These are phyloP conservation scores for Sitophilus oryzae DNA, from an alignment of 1,140 invertebrate species.

Conservation along the genomic window DNA sequence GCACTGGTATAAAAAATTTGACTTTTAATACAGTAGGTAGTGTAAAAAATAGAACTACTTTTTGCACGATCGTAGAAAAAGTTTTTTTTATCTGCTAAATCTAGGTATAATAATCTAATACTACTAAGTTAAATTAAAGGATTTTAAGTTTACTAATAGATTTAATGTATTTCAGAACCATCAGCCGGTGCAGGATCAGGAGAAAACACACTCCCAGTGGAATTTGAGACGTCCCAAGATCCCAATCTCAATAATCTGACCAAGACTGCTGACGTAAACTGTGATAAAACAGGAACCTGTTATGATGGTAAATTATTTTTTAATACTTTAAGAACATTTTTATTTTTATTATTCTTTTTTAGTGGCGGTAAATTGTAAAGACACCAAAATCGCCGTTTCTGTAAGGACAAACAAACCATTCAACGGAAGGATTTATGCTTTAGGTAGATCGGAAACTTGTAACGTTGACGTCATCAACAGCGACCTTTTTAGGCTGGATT, in stretches of 20 bases:
- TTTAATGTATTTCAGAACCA: too few species aligned
- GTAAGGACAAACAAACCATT: conserved; percentile 89
- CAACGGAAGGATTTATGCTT: conserved; percentile 88
- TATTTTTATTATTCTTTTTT: conserved; percentile 34
- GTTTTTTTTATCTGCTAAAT: too few species aligned
- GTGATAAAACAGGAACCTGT: conserved; percentile 90
- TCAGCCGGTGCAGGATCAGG: conserved; percentile 38
- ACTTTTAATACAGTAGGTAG: too few species aligned
- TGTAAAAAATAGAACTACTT: too few species aligned
- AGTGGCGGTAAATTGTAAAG: conserved; percentile 92
- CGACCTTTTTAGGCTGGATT: conserved; percentile 83
- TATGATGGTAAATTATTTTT: conserved; percentile 76
- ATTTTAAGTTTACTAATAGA: too few species aligned
- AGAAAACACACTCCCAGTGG: conserved; percentile 59
- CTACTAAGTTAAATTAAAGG: too few species aligned
- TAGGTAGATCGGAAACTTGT: conserved; percentile 89
- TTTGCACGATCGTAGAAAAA: too few species aligned
- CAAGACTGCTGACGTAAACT: conserved; percentile 63
- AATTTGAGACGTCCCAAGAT: conserved; percentile 67
- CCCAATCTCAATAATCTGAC: conserved; percentile 63
- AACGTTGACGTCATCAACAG: conserved; percentile 91
- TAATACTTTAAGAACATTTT: not conserved
- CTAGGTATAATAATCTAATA: too few species aligned
- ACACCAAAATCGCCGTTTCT: conserved; percentile 87
- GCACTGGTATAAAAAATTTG: too few species aligned